Evolutionary conservation across 1,140 invertebrate species (phyloP), one percentile per base, ranked within the genome.

Genomic region (Zaprionus camerounensis): DNA sequence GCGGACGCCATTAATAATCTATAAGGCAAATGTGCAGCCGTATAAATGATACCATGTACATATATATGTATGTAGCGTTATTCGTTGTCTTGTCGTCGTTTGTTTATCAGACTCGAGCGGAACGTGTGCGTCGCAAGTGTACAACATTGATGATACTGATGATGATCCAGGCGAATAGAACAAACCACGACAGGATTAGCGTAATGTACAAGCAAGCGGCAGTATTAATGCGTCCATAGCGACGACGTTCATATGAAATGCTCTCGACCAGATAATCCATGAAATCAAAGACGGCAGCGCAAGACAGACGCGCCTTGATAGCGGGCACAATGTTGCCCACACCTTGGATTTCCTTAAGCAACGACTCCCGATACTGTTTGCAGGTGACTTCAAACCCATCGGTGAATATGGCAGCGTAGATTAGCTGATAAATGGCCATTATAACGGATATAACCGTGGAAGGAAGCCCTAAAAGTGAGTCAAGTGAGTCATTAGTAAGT

Each of bases 201-300:
- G 95, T 94, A 36, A 96, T 71, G 72, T 95, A 95, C 26, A 96
- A 90, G 11, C 95, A 93, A 1, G 94, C 74, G 2, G 94, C 94
- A 0, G 95, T 96, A 78, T 96, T 95, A 3, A 95, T 95, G 71
- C 93, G 93, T 49, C 95, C 95, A 4, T 94, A 93, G 5, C 94
- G 93, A 26, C 94, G 93, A 75, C 94, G 94, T 68, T 95, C 94
- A 22, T 93, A 93, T 7, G 93, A 93, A 0, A 93, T 82, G 55
- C 79, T 92, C 66, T 96, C 94, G 49, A 95, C 94, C 44, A 96
- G 80, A 77, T 96, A 96, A 84, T 96, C 96, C 95, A 96, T 95
- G 78, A 95, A 96, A 92, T 96, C 96, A 49, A 95, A 95, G 51
- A 96, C 94, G 0, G 95, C 94, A 36, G 94, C 94, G 82, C 96